phyloP scores from a whole-genome alignment of 2,888 invertebrate genomes.

The Philonicus albiceps region DNA sequence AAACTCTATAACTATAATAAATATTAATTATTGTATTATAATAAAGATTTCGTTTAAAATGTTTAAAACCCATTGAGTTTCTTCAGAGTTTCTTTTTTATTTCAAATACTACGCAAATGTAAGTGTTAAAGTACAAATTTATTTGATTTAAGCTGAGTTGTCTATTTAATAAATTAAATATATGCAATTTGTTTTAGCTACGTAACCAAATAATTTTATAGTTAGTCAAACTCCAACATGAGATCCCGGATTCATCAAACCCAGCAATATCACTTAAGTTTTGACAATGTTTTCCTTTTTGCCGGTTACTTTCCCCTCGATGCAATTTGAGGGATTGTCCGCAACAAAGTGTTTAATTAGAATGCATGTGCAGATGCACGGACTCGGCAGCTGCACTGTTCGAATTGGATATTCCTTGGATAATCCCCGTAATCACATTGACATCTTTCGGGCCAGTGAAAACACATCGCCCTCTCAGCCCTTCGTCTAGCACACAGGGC shows the following conservation, averaged over 20 bases:
- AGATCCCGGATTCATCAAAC: neutral
- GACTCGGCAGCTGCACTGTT: neutral
- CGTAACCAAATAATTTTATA: too few species aligned
- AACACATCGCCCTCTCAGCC: neutral
- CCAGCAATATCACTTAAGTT: neutral
- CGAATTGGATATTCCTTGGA: constrained; percentile 16
- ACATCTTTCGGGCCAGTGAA: neutral
- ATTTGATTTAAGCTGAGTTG: too few species aligned
- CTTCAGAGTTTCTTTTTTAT: too few species aligned
- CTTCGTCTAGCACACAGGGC: neutral
- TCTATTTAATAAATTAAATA: too few species aligned
- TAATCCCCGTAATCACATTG: constrained; percentile 30
- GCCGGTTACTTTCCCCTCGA: neutral
- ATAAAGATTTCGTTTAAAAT: too few species aligned
- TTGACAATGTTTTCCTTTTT: neutral
- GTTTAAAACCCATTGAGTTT: too few species aligned
- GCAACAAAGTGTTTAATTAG: neutral
- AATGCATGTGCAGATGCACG: constrained; percentile 19
- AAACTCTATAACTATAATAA: too few species aligned
- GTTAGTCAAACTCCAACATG: too few species aligned
- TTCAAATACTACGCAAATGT: too few species aligned
- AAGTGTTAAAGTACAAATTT: too few species aligned
- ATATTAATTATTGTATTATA: too few species aligned
- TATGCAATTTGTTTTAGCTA: too few species aligned
- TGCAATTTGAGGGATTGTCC: neutral